These are phyloP conservation scores for Phyllostomus hastatus DNA, from an alignment of 2,113 vertebrate genomes.

Conservation along the genomic window DNA sequence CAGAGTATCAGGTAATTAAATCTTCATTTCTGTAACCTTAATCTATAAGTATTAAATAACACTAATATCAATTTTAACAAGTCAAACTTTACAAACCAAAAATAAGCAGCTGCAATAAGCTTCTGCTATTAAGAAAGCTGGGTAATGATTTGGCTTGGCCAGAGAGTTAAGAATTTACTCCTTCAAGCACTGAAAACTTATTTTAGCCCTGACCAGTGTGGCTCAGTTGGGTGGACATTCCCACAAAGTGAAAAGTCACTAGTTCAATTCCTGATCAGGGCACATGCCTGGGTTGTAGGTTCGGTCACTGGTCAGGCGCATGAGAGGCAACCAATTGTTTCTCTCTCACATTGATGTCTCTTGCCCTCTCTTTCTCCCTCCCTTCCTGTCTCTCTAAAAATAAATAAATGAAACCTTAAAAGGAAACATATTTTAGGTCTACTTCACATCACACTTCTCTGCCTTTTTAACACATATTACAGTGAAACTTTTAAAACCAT, in stretches of 20 bases:
- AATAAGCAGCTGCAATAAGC: background rate
- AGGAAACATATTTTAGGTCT: background rate
- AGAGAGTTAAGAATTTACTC: background rate
- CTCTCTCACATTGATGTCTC: too few relatives aligned
- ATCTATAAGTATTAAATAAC: background rate
- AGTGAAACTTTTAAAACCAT: background rate
- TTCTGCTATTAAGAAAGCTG: background rate
- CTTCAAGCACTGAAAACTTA: background rate
- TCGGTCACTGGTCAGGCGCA: too few relatives aligned
- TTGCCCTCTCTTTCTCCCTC: too few relatives aligned
- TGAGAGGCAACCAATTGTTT: too few relatives aligned
- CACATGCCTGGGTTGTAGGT: too few relatives aligned
- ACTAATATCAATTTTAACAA: background rate
- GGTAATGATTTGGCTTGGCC: background rate
- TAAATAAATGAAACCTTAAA: too few relatives aligned
- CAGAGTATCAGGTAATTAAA: background rate
- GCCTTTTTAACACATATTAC: background rate
- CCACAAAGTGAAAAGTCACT: too few relatives aligned
- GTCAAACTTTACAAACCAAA: background rate
- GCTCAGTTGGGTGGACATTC: too few relatives aligned
- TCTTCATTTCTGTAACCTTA: background rate
- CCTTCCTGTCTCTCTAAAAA: too few relatives aligned
- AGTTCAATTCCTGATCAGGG: too few relatives aligned
- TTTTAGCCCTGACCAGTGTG: too few relatives aligned
- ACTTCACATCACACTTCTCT: background rate